Evolutionary conservation across 2,797 vertebrate genomes (phyloP), one percentile per base, ranked within the genome.

Genomic region (Eulemur mongoz): DNA sequence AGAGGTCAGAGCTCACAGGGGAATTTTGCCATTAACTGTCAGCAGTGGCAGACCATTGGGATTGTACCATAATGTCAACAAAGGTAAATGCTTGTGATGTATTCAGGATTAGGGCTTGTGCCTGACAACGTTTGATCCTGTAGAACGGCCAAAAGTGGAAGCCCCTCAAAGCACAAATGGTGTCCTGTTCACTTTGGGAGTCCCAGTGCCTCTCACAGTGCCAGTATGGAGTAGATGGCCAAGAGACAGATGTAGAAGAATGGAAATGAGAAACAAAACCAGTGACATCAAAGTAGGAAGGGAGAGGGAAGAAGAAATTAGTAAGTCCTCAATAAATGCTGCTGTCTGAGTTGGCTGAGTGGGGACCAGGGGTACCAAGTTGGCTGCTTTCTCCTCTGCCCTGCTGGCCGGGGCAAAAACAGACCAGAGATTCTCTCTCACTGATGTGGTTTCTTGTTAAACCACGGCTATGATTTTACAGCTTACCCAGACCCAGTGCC

Each of bases 391-490:
- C 63, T 81, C 73, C 30, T 92, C 12, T 1, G 10, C 7, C 30
- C 20, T 94, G 54, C 32, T 91, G 86, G 22, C 57, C 94, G 63
- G n/a, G 95, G 27, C 40, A 89, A 91, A 85, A 70, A 78, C 89
- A 80, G 30, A 91, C 52, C 65, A 96, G 54, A 88, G 23, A 43
- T 45, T 96, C 63, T 82, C 40, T 96, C 59, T 82, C 85, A 43
- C 48, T 35, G 43, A 96, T 57, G 59, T 86, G 54, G 48, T 94
- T 95, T 17, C 0, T 43, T 82, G 88, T 91, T 81, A 95, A 90
- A 70, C 65, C 40, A 25, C 54, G 5, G 57, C 57, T 83, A 40
- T 83, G 76, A 93, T 85, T 22, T 30, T 30, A 27, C 22, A 61
- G 48, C 20, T 93, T n/a, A 91, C 54, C 80, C 23, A 13, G 12